Percentiles rank a stretch among this genome's conserved stretches.
These are phyloP conservation scores for Hirundichthys speculiger DNA, from an alignment of 2,113 vertebrate species.

Conservation along the genomic window DNA sequence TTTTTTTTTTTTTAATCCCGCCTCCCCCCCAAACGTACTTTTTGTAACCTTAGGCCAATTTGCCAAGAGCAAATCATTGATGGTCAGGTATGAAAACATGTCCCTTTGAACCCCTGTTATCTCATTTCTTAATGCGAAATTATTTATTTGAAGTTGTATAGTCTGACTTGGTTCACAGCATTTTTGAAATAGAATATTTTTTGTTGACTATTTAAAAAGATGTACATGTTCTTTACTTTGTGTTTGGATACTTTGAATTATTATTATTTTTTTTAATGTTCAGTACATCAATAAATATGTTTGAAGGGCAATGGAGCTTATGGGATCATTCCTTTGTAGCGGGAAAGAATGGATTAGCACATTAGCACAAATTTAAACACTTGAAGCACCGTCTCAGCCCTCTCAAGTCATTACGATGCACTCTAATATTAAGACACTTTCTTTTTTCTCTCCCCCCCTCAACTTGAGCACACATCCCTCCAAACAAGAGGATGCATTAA, in stretches of 20 bases:
- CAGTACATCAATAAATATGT: slow-evolving; percentile 99
- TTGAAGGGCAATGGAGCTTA: slow-evolving; percentile 88
- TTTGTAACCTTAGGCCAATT: slow-evolving; percentile 45
- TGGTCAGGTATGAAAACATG: slow-evolving; percentile 83
- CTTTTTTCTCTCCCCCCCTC: too few relatives aligned
- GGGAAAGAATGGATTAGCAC: neutral
- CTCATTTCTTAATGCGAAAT: slow-evolving; percentile 93
- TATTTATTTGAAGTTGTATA: slow-evolving; percentile 98
- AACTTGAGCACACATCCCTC: too few relatives aligned
- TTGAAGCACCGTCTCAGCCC: too few relatives aligned
- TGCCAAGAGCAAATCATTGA: slow-evolving; percentile 14
- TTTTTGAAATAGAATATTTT: slow-evolving; percentile 92
- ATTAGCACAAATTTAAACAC: too few relatives aligned
- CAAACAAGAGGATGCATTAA: too few relatives aligned
- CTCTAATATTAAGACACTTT: too few relatives aligned
- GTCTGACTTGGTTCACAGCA: slow-evolving; percentile 94
- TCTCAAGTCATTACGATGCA: too few relatives aligned
- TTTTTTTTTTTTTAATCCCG: slow-evolving; percentile 31
- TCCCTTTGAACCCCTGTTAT: slow-evolving; percentile 83
- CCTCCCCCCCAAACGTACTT: too few relatives aligned
- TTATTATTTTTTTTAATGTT: slow-evolving; percentile 93
- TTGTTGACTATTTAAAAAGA: slow-evolving; percentile 96
- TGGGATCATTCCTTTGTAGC: slow-evolving; percentile 44
- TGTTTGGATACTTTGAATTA: slow-evolving; percentile 94
- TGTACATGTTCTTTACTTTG: slow-evolving; percentile 99